phyloP scores from a whole-genome alignment of 2,888 invertebrate genomes.

The Pterostichus madidus region DNA sequence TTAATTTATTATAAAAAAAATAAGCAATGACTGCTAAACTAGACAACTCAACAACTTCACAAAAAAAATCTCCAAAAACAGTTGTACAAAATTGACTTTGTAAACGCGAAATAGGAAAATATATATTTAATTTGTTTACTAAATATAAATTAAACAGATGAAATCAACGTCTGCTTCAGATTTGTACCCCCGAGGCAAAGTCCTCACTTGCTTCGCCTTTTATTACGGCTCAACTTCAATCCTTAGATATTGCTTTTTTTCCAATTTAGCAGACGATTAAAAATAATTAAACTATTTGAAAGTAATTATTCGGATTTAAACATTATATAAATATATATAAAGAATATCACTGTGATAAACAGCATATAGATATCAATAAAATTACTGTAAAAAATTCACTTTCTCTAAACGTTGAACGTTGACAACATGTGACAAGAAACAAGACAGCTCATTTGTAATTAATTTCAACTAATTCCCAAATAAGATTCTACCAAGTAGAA shows the following conservation, averaged over 20 bases:
- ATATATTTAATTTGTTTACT: too few species aligned
- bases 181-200: too few species aligned
- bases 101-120: too few species aligned
- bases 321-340: background rate
- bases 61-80: too few species aligned
- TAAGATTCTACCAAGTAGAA: slow-evolving; percentile 35
- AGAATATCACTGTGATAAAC: slow-evolving; percentile 17
- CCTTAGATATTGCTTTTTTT: background rate
- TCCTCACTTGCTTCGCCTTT: too few species aligned
- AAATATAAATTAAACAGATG: too few species aligned
- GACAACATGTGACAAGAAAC: slow-evolving; percentile 33
- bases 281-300: slow-evolving; percentile 9
- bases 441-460: slow-evolving; percentile 56
- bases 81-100: too few species aligned
- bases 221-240: too few species aligned
- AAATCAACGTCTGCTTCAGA: too few species aligned
- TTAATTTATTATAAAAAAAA: too few species aligned
- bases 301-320: slow-evolving; percentile 20
- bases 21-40: too few species aligned
- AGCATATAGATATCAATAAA: slow-evolving; percentile 17
- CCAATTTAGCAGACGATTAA: background rate
- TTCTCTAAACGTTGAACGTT: slow-evolving; percentile 13
- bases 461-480: slow-evolving; percentile 50
- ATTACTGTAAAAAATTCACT: slow-evolving; percentile 12
- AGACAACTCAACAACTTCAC: too few species aligned